Evolutionary conservation across 2,113 vertebrate species (phyloP).

Genomic region (Gymnocephalus cernua): DNA sequence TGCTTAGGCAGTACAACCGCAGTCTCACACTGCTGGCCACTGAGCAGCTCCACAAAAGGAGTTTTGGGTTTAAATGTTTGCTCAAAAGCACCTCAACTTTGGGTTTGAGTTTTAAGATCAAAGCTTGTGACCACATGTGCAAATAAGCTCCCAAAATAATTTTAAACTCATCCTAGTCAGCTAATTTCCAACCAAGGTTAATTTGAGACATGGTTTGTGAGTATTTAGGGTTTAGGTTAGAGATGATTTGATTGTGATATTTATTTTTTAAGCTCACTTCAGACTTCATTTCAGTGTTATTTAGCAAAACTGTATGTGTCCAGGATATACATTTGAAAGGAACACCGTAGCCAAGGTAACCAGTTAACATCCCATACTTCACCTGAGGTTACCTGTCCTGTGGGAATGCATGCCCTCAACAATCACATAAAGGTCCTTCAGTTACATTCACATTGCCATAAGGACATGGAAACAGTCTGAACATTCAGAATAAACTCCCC

Average conservation of each 20-base stretch:
- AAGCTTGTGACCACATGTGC: conserved; percentile 4
- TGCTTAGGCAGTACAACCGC: neutral
- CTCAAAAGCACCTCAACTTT: neutral
- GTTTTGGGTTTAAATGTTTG: neutral
- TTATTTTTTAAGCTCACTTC: neutral
- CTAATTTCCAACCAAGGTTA: neutral
- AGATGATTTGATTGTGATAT: neutral
- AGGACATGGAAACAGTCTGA: neutral
- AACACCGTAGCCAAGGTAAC: neutral
- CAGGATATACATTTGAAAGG: neutral
- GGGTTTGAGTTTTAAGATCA: neutral
- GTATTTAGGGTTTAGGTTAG: conserved; percentile 1
- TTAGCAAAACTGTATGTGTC: neutral
- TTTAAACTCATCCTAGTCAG: neutral
- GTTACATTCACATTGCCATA: neutral
- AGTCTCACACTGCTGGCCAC: neutral
- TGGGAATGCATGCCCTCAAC: neutral
- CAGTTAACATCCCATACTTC: neutral
- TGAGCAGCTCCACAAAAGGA: neutral
- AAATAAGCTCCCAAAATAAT: conserved; percentile 10
- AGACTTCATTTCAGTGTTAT: neutral
- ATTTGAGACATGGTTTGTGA: neutral
- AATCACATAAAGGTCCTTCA: neutral
- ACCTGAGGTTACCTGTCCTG: conserved; percentile 2
- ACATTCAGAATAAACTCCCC: neutral